Evolutionary conservation across 64 coral and sea anemone species (phyloP).

Genomic region (Catalaphyllia jardinei): DNA sequence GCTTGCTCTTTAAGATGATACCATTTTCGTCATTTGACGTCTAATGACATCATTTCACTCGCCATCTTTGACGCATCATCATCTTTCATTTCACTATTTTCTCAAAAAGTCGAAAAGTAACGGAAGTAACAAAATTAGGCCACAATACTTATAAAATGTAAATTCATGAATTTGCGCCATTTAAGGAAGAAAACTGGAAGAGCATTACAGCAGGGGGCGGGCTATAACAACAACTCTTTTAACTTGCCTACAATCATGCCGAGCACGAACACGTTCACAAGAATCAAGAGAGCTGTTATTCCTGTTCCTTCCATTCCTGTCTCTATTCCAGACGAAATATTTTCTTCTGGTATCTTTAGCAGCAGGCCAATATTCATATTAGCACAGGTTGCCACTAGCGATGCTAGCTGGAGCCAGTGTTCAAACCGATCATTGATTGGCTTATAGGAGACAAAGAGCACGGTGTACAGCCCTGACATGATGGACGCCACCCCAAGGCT

Average conservation of each 20-base stretch:
- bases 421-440: slow-evolving; percentile 62
- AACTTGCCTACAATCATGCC: slow-evolving; percentile 40
- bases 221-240: neutral
- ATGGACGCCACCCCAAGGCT: slow-evolving; percentile 46
- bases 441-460: slow-evolving; percentile 35
- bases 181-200: too few relatives aligned
- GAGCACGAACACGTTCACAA: slow-evolving; percentile 39
- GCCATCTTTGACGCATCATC: too few relatives aligned
- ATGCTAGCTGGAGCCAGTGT: slow-evolving; percentile 42
- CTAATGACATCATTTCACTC: too few relatives aligned
- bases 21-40: too few relatives aligned
- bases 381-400: slow-evolving; percentile 40
- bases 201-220: neutral
- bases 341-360: slow-evolving; percentile 55
- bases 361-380: slow-evolving; percentile 38
- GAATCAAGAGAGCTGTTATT: slow-evolving; percentile 34
- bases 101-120: too few relatives aligned
- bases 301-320: slow-evolving; percentile 19
- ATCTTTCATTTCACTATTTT: too few relatives aligned
- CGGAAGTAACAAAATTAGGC: too few relatives aligned
- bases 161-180: too few relatives aligned
- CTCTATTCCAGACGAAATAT: neutral
- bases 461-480: slow-evolving; percentile 52
- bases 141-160: too few relatives aligned
- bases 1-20: neutral